phyloP scores from a whole-genome alignment of 2,797 vertebrate species.

The Danio kyathit region DNA sequence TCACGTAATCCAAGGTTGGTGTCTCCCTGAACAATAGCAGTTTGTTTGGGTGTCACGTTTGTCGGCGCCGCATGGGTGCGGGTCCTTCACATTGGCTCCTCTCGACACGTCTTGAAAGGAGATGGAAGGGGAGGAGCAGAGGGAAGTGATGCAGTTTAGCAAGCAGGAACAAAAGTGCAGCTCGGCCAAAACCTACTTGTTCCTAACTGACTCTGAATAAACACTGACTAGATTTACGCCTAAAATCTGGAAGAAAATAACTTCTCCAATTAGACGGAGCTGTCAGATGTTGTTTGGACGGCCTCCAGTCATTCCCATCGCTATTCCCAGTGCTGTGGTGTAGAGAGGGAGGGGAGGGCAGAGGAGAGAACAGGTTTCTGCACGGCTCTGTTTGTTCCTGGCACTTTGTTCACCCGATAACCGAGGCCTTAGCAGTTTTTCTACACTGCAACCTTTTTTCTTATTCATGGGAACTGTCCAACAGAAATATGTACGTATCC shows the following conservation, averaged over 20 bases:
- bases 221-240: constrained; percentile 63
- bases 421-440: constrained; percentile 26
- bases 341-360: constrained; percentile 48
- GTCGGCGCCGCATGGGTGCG: constrained; percentile 74
- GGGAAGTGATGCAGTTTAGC: constrained; percentile 34
- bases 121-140: constrained; percentile 17
- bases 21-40: constrained; percentile 82
- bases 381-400: constrained; percentile 57
- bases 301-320: constrained; percentile 67
- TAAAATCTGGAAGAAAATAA: constrained; percentile 61
- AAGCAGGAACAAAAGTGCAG: constrained; percentile 62
- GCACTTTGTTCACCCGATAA: constrained; percentile 50
- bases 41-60: constrained; percentile 83
- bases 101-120: constrained; percentile 69
- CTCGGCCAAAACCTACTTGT: constrained; percentile 61
- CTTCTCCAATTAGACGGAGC: constrained; percentile 61
- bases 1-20: constrained; percentile 85
- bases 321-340: constrained; percentile 63
- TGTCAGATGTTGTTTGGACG: constrained; percentile 61
- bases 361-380: constrained; percentile 64
- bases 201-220: constrained; percentile 67
- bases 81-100: constrained; percentile 79
- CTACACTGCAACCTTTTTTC: constrained; percentile 38
- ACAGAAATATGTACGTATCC: constrained; percentile 35
- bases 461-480: constrained; percentile 19